These are phyloP conservation scores for Microtus pennsylvanicus DNA, from an alignment of 2,113 vertebrate genomes.

Conservation along the genomic window DNA sequence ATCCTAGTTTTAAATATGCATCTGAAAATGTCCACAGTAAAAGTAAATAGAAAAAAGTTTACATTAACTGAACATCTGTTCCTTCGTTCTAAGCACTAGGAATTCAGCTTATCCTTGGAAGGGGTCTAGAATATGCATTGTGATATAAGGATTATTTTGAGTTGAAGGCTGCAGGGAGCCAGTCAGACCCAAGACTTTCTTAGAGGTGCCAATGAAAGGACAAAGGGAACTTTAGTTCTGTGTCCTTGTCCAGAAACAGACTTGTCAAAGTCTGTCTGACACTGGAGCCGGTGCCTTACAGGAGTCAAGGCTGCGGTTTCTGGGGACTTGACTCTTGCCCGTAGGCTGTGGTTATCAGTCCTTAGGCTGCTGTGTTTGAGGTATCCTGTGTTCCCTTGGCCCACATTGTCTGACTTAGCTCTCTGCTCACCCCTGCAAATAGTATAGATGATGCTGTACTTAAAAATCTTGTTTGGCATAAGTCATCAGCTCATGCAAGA, in stretches of 20 bases:
- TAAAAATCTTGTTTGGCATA: not conserved
- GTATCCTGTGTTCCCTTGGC: not conserved
- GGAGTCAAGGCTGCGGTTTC: not conserved
- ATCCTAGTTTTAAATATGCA: constrained; percentile 31
- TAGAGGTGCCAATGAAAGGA: not conserved
- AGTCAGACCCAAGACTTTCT: not conserved
- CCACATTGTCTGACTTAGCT: not conserved
- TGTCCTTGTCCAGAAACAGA: not conserved
- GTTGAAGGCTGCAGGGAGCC: not conserved
- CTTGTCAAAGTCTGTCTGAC: not conserved
- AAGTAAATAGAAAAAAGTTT: not conserved
- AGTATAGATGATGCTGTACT: not conserved
- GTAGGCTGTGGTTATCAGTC: not conserved
- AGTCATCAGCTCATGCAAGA: not conserved
- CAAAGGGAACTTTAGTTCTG: not conserved
- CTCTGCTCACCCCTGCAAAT: not conserved
- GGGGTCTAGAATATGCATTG: not conserved
- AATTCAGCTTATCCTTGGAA: not conserved
- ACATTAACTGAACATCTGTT: not conserved
- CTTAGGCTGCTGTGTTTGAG: not conserved
- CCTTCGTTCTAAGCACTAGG: not conserved
- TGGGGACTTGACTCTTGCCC: not conserved
- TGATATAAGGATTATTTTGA: not conserved
- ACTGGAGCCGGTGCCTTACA: not conserved
- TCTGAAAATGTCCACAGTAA: constrained; percentile 24